Evolutionary conservation across 2,113 vertebrate genomes (phyloP), one percentile per base, ranked within the genome.

Genomic region (Epinephelus lanceolatus): DNA sequence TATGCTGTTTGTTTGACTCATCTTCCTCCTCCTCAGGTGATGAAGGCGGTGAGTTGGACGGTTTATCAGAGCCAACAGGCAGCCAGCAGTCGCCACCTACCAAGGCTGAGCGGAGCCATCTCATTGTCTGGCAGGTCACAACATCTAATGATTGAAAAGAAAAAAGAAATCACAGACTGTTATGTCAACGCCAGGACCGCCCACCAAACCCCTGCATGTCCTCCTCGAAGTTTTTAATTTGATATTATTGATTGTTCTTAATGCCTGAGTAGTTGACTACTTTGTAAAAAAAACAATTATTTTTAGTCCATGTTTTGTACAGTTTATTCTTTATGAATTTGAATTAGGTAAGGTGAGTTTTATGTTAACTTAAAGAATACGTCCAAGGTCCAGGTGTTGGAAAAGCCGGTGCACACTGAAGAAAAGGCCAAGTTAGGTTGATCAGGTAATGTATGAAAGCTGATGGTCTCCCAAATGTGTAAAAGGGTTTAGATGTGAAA

Each of bases 41-140:
- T 3, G 98, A 99, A 87, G 97, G 97, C 1, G 96, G 97, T 0
- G 98, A 97, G 89, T 93, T 96, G 0, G 98, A 99, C 30, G 97
- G 97, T 62, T 93, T 95, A 4, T 80, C 93, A 0, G 97, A 96
- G 72, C 95, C 96, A 1, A 67, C 93, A 66, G 71, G 80, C 45
- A 95, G 95, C 85, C 95, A 95, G 81, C 97, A 97, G 87, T 95
- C 97, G 0, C 62, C 96, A 12, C 95, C 98, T 51, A 96, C 96
- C 81, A 99, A 98, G 92, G 96, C 96, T 0, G 98, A 99, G 93
- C 96, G 96, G 85, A 99, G 98, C 93, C 98, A 99, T 94, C 97
- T 99, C 86, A 99, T 99, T 7, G 98, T 98, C 88, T 99, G 98
- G 98, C 98, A 99, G 94, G 98, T 99, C 80, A 96, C 96, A 4